These are phyloP conservation scores for Papilio polyxenes DNA, from an alignment of 1,140 invertebrate genomes.

Conservation along the genomic window DNA sequence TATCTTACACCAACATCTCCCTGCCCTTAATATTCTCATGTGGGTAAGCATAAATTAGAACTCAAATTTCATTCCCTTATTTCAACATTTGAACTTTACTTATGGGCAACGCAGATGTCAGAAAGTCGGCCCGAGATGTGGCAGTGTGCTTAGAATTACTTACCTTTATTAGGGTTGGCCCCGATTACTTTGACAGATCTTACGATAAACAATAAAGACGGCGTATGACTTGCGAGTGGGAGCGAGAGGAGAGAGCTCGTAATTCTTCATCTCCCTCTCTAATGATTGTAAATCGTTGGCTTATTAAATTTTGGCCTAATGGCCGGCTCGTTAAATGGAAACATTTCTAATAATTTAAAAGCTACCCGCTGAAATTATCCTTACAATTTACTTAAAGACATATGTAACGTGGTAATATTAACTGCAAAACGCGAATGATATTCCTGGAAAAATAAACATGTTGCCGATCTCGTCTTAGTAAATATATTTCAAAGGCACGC, in stretches of 20 bases:
- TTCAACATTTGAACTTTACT: constrained; percentile 72
- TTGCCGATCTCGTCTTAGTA: constrained; percentile 40
- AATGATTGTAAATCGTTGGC: constrained; percentile 39
- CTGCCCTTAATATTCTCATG: constrained; percentile 60
- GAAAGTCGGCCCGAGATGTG: constrained; percentile 37
- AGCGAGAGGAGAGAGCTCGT: constrained; percentile 7
- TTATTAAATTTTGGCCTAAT: constrained; percentile 36
- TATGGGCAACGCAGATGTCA: constrained; percentile 59
- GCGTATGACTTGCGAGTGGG: constrained; percentile 15
- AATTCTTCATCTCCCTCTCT: constrained; percentile 31
- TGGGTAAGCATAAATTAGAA: constrained; percentile 71
- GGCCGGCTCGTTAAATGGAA: constrained; percentile 36
- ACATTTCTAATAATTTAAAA: constrained; percentile 38
- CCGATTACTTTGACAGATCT: constrained; percentile 38
- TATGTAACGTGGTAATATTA: background rate
- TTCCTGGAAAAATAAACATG: constrained; percentile 29
- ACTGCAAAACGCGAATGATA: constrained; percentile 32
- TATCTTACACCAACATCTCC: constrained; percentile 59
- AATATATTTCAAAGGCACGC: constrained; percentile 42
- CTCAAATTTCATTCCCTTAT: constrained; percentile 71
- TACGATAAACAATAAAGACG: constrained; percentile 42
- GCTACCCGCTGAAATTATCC: constrained; percentile 25
- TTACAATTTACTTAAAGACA: constrained; percentile 11
- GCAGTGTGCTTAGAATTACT: constrained; percentile 38
- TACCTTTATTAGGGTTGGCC: constrained; percentile 38